phyloP scores from a whole-genome alignment of 2,113 vertebrate species.

The Orientallactaga bullata region DNA sequence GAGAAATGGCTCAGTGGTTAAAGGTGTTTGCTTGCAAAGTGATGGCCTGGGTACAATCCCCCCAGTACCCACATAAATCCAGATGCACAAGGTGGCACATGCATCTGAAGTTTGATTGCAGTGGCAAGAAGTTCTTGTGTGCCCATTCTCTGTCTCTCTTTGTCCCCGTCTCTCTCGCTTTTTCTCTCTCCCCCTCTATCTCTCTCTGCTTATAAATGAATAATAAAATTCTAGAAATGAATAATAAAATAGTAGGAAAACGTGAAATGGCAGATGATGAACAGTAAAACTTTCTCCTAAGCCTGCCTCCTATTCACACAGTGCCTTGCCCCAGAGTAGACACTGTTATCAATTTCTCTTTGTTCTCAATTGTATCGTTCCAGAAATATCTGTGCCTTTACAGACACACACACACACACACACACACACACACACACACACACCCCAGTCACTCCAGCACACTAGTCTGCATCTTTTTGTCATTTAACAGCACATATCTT shows the following conservation, averaged over 20 bases:
- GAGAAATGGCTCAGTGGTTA: too few relatives aligned
- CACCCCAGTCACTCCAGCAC: background rate
- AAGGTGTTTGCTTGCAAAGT: too few relatives aligned
- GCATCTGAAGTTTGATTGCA: too few relatives aligned
- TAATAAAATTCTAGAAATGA: too few relatives aligned
- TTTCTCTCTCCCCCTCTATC: too few relatives aligned
- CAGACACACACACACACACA: background rate
- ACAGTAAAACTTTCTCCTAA: background rate
- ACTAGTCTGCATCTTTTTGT: conserved; percentile 22
- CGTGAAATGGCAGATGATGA: background rate
- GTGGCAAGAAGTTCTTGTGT: background rate
- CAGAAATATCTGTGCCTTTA: background rate
- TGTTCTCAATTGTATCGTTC: background rate
- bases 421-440: background rate
- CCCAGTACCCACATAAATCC: too few relatives aligned
- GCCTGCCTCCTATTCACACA: background rate
- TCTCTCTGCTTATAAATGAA: too few relatives aligned
- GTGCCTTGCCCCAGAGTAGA: background rate
- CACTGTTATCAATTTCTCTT: background rate
- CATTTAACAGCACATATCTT: conserved; percentile 23
- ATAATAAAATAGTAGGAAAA: too few relatives aligned
- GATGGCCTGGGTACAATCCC: too few relatives aligned
- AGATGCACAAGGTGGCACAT: too few relatives aligned
- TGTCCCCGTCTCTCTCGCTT: too few relatives aligned
- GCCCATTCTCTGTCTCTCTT: too few relatives aligned